These are phyloP conservation scores for Zophobas morio DNA, from an alignment of 1,140 invertebrate genomes.

Conservation along the genomic window DNA sequence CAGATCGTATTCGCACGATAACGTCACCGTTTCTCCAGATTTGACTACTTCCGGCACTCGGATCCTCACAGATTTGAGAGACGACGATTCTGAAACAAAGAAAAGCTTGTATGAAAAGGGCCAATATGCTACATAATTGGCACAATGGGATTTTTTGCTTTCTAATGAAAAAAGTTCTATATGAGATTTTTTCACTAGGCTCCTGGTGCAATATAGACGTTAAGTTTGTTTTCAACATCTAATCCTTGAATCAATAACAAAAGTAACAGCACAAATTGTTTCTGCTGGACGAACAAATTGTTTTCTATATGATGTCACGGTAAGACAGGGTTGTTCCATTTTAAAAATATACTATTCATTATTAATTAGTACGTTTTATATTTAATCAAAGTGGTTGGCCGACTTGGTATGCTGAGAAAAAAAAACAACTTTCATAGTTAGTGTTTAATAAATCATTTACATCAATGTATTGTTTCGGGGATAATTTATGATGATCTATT, in stretches of 20 bases:
- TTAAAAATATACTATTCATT: too few relatives aligned
- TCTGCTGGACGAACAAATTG: too few relatives aligned
- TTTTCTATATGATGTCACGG: too few relatives aligned
- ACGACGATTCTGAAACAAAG: conserved; percentile 60
- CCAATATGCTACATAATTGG: conserved; percentile 14
- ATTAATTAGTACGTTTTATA: too few relatives aligned
- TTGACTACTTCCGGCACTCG: conserved; percentile 77
- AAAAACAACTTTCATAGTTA: too few relatives aligned
- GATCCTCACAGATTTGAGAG: conserved; percentile 68
- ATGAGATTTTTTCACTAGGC: background rate
- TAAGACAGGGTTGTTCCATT: too few relatives aligned
- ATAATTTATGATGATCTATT: too few relatives aligned
- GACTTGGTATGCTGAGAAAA: too few relatives aligned
- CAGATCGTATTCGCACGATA: conserved; percentile 83
- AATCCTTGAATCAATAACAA: background rate
- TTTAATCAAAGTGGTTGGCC: too few relatives aligned
- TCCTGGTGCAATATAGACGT: background rate
- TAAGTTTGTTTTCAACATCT: background rate
- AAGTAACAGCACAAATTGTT: too few relatives aligned
- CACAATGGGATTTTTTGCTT: conserved; percentile 23
- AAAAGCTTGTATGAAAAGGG: conserved; percentile 24
- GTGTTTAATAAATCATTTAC: too few relatives aligned
- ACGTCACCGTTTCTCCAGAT: conserved; percentile 76
- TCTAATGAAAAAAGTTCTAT: conserved; percentile 25
- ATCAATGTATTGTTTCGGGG: too few relatives aligned